A percentile compares a stretch with the other conserved stretches of the same genome.
These are phyloP conservation scores for Dasyprocta punctata DNA, from an alignment of 2,113 vertebrate species.

Conservation along the genomic window DNA sequence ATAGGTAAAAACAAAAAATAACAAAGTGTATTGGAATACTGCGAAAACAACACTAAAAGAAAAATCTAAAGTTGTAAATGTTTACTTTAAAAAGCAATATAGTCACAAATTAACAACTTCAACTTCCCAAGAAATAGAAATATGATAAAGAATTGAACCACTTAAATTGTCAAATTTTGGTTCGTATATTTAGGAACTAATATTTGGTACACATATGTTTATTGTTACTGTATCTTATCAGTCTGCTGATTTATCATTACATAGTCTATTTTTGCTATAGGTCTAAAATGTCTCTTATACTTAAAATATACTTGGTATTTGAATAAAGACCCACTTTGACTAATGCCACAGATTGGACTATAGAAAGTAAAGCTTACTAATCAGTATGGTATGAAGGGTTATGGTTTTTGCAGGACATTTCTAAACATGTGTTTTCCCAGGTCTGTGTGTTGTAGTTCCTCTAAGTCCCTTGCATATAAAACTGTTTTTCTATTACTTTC, in stretches of 20 bases:
- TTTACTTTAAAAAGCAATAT: neutral
- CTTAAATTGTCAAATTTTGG: neutral
- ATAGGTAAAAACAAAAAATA: neutral
- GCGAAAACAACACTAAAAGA: neutral
- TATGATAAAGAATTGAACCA: neutral
- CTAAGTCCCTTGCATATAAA: too few relatives aligned
- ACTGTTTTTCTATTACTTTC: too few relatives aligned
- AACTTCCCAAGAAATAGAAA: neutral
- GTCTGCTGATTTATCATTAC: neutral
- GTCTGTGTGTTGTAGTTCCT: too few relatives aligned
- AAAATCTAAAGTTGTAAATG: neutral
- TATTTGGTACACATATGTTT: too few relatives aligned
- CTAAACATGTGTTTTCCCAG: too few relatives aligned
- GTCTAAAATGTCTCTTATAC: neutral
- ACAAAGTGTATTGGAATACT: neutral
- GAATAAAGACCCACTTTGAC: neutral
- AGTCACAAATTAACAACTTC: neutral
- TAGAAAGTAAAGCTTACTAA: neutral
- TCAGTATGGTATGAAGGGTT: neutral
- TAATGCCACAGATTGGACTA: neutral
- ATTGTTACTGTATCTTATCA: too few relatives aligned
- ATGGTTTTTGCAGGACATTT: too few relatives aligned
- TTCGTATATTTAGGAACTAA: neutral
- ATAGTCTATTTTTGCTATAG: neutral
- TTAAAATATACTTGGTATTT: neutral